Evolutionary conservation across 2,797 vertebrate genomes (phyloP).

Genomic region (Gymnoscopelus microlampas): DNA sequence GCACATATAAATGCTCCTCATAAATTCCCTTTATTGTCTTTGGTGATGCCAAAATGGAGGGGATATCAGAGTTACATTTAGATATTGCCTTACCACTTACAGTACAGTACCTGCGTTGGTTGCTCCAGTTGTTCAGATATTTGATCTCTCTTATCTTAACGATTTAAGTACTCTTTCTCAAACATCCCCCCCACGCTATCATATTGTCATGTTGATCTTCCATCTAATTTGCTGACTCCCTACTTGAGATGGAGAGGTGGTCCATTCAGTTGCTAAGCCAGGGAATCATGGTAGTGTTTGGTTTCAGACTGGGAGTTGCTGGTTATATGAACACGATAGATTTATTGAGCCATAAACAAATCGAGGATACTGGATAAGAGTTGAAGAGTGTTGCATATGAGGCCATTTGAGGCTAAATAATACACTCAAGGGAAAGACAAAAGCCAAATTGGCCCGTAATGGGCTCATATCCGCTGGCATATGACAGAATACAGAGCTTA

Average conservation of each 20-base stretch:
- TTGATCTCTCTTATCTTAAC: background rate
- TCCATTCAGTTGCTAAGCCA: conserved; percentile 18
- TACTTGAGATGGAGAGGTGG: background rate
- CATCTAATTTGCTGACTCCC: conserved; percentile 19
- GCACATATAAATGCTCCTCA: conserved; percentile 26
- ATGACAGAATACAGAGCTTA: conserved; percentile 14
- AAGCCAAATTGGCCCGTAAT: conserved; percentile 51
- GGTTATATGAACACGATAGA: conserved; percentile 69
- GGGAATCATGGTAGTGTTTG: conserved; percentile 40
- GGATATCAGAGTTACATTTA: background rate
- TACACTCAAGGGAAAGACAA: conserved; percentile 52
- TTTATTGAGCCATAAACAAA: conserved; percentile 72
- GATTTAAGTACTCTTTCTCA: background rate
- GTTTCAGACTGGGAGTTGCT: conserved; percentile 45
- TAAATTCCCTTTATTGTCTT: conserved; percentile 44
- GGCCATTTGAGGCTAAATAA: conserved; percentile 62
- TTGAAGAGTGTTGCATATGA: conserved; percentile 31
- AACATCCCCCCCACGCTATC: conserved; percentile 1
- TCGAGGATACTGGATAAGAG: conserved; percentile 54
- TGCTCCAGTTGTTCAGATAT: too few species aligned
- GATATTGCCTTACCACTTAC: too few species aligned
- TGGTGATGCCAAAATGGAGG: conserved; percentile 29
- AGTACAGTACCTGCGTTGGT: too few species aligned
- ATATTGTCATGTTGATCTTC: conserved; percentile 5
- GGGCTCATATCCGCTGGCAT: conserved; percentile 45